Base-by-base conservation (phyloP, 2,888 invertebrate genomes). In the Drosophila gaucha region DNA sequence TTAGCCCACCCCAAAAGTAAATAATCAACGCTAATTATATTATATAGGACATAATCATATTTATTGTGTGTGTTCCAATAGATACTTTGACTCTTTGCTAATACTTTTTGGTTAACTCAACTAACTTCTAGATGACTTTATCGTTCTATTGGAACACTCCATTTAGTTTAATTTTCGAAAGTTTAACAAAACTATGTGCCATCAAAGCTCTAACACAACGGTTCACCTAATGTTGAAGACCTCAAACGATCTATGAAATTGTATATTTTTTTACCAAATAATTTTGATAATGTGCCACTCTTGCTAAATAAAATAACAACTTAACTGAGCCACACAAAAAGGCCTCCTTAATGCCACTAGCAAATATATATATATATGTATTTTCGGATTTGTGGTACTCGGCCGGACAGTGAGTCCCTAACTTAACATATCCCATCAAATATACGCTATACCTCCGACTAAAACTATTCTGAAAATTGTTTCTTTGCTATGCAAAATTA, bases 361-460 rank as follows among this genome's bases (percentile, higher is more conserved):
- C n/a, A n/a, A n/a, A n/a, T n/a, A n/a, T n/a, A n/a, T n/a, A n/a
- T n/a, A n/a, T n/a, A n/a, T n/a, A n/a, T n/a, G n/a, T n/a, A n/a
- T n/a, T n/a, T n/a, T n/a, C n/a, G n/a, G n/a, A n/a, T n/a, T n/a
- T n/a, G n/a, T n/a, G n/a, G n/a, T n/a, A n/a, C 20, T 24, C 12
- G 30, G 18, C 60, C 46, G 55, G 31, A 20, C n/a, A 31, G 31
- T 30, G 6, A 14, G 36, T 51, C 50, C 41, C 28, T 47, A 54
- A 74, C 64, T 47, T 41, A 58, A 66, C 67, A 75, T 78, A 86
- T 80, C 86, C 83, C 74, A 76, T 68, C 67, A 58, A 74, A 63
- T 60, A 74, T 57, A 71, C 51, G 43, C 72, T 70, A 65, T 80
- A 82, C 82, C 82, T 86, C 82, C 86, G 84, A 80, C 35, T 26